These are phyloP conservation scores for Escarpia spicata DNA, from an alignment of 2,888 invertebrate species.

Conservation along the genomic window DNA sequence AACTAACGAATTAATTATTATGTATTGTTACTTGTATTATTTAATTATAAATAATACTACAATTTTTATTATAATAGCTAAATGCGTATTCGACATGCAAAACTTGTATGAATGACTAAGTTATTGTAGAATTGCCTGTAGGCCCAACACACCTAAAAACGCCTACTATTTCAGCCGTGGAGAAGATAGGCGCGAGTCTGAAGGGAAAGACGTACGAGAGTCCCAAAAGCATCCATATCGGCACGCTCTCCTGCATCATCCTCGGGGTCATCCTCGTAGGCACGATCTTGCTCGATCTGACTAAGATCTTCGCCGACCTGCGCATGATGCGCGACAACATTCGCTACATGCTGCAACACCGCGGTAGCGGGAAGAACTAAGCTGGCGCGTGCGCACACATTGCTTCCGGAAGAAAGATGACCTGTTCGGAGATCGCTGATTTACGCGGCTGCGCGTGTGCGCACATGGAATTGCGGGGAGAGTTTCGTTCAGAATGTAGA, in stretches of 20 bases:
- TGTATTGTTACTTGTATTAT: no score
- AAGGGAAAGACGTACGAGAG: constrained; percentile 38
- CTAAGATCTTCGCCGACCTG: constrained; percentile 40
- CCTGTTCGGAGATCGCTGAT: no score
- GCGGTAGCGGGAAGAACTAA: neutral
- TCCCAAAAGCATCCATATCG: constrained; percentile 36
- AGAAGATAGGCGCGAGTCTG: constrained; percentile 37
- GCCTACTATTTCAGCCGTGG: constrained; percentile 31
- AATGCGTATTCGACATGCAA: no score
- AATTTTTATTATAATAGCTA: no score
- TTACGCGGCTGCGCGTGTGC: no score
- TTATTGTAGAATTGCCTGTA: no score
- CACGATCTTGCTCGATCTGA: constrained; percentile 41
- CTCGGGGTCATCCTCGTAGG: constrained; percentile 32
- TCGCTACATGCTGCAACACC: neutral
- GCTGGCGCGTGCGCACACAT: neutral
- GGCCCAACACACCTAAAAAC: neutral
- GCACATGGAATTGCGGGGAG: no score
- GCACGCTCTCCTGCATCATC: constrained; percentile 39
- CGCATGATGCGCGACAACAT: constrained; percentile 36
- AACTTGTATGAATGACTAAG: no score
- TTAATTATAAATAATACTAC: no score
- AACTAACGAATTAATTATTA: no score
- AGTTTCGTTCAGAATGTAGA: no score
- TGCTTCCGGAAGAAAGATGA: neutral